Evolutionary conservation across 2,888 invertebrate species (phyloP), one percentile per base, ranked within the genome.

Genomic region (Dendrolimus pini): DNA sequence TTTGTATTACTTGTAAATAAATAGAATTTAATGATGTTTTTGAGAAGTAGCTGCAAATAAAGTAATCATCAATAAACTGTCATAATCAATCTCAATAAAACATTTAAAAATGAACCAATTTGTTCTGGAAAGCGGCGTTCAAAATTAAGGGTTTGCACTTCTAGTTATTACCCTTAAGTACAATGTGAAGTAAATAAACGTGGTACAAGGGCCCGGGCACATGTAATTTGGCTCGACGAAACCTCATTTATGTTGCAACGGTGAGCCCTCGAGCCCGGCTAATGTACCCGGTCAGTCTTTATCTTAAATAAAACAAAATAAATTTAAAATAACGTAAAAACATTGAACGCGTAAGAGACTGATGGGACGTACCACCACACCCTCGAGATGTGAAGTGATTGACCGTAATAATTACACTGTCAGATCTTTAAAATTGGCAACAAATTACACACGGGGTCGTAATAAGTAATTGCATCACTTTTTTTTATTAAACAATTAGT

Each of bases 131-230:
- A 72, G 82, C 87, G 82, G 83, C 77, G 68, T 67, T 68, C 69
- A 65, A 85, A 87, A 88, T 88, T 78, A 84, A 85, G 80, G 88
- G 80, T 67, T 75, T 77, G 77, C 67, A 75, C 74, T 75, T 74
- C 78, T 86, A 84, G 85, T 89, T 89, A 89, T 89, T 84, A 82
- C 88, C 82, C 84, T 78, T 90, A 90, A 90, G 85, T 90, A 85
- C 89, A 86, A 89, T 80, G 83, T 86, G 89, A 87, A 83, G 84
- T 87, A 87, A 88, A 87, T 87, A 86, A 84, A 85, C 80, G 83
- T 67, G 76, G 81, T 78, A 83, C 83, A 81, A 81, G 80, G 76
- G 75, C 80, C 74, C 78, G 74, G 74, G 75, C 77, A 77, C 78
- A 72, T 87, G 83, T 87, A 89, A 89, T 90, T 90, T 89, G 81